These are phyloP conservation scores for Coreoperca whiteheadi DNA, from an alignment of 2,113 vertebrate species.

Conservation along the genomic window DNA sequence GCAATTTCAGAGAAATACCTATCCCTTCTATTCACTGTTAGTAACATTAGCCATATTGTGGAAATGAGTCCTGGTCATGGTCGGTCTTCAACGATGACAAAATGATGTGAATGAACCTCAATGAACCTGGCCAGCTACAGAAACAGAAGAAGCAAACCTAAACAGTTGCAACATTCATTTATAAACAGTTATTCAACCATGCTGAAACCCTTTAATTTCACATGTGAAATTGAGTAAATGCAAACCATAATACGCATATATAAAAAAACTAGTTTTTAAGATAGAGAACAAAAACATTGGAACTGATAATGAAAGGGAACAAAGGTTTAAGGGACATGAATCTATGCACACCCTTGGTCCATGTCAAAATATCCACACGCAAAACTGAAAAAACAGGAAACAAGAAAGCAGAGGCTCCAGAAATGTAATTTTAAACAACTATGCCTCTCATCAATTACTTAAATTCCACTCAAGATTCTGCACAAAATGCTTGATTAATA, in stretches of 20 bases:
- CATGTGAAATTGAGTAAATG: not conserved
- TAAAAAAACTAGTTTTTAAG: not conserved
- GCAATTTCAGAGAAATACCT: not conserved
- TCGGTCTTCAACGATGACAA: not conserved
- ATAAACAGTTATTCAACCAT: not conserved
- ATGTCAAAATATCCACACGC: not conserved
- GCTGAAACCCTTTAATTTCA: not conserved
- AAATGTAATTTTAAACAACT: no score
- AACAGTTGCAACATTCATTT: not conserved
- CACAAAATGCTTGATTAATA: not conserved
- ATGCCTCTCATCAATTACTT: no score
- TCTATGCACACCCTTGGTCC: not conserved
- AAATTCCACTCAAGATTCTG: no score
- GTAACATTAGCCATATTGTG: not conserved
- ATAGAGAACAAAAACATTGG: not conserved
- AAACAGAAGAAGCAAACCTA: not conserved
- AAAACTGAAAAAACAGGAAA: no score
- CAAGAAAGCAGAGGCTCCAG: no score
- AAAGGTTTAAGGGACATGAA: no score
- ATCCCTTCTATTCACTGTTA: not conserved
- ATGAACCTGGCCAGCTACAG: not conserved
- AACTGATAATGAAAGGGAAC: not conserved
- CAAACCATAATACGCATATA: not conserved
- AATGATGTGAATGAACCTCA: not conserved
- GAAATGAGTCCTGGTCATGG: not conserved